These are phyloP conservation scores for Rhinichthys klamathensis DNA, from an alignment of 2,113 vertebrate genomes.

Conservation along the genomic window DNA sequence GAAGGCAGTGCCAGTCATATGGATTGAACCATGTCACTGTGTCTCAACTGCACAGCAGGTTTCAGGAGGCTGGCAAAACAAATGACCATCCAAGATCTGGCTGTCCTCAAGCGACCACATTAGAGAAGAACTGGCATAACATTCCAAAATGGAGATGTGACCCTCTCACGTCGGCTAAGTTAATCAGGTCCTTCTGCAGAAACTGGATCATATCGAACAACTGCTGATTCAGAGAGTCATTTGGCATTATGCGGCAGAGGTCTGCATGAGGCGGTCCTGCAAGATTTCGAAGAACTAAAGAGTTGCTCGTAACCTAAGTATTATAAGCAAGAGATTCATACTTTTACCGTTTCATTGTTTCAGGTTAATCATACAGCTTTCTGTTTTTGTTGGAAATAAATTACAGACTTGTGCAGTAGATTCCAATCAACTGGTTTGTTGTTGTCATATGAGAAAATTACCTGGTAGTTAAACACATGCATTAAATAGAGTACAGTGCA, in stretches of 20 bases:
- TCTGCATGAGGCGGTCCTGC: background rate
- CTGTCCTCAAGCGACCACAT: background rate
- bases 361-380: background rate
- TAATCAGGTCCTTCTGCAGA: constrained; percentile 17
- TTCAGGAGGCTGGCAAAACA: constrained; percentile 4
- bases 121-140: constrained; percentile 2
- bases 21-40: background rate
- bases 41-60: background rate
- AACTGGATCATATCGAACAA: background rate
- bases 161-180: background rate
- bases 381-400: background rate
- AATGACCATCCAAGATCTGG: constrained; percentile 1
- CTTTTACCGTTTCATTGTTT: background rate
- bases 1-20: background rate
- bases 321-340: background rate
- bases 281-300: background rate
- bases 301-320: background rate
- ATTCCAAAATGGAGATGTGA: background rate
- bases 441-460: background rate
- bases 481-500: constrained; percentile 16
- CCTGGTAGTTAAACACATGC: background rate
- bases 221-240: background rate
- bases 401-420: background rate
- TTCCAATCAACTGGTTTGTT: background rate
- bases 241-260: background rate